phyloP scores from a whole-genome alignment of 2,113 vertebrate genomes.

The Campylomormyrus numenius region DNA sequence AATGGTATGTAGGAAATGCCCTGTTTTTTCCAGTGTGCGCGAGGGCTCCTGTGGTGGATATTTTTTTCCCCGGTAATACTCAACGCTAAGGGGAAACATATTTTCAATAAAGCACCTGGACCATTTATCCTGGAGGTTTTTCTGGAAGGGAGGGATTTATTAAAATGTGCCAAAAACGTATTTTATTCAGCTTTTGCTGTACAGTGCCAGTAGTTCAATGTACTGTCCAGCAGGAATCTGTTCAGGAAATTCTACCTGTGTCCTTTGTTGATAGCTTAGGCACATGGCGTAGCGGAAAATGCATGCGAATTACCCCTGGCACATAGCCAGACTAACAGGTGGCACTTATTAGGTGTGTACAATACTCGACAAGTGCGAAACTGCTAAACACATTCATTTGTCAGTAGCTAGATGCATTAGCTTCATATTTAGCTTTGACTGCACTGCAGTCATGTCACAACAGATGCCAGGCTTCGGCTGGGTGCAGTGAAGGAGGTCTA shows the following conservation, averaged over 20 bases:
- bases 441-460: neutral
- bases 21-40: neutral
- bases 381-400: conserved; percentile 6
- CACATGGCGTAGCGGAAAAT: neutral
- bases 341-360: neutral
- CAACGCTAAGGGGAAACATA: neutral
- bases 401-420: neutral
- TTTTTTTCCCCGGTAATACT: neutral
- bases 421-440: conserved; percentile 3
- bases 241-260: neutral
- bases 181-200: neutral
- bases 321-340: neutral
- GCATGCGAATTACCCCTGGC: neutral
- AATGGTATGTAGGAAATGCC: neutral
- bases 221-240: conserved; percentile 1
- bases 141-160: neutral
- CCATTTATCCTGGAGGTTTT: neutral
- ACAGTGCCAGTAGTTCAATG: neutral
- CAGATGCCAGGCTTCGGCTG: neutral
- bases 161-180: neutral
- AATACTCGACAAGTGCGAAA: conserved; percentile 1
- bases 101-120: neutral
- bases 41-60: neutral
- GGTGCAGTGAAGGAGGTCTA: neutral
- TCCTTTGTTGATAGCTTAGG: neutral